Evolutionary conservation across 2,888 invertebrate species (phyloP).

Genomic region (Amblyteles armatorius): DNA sequence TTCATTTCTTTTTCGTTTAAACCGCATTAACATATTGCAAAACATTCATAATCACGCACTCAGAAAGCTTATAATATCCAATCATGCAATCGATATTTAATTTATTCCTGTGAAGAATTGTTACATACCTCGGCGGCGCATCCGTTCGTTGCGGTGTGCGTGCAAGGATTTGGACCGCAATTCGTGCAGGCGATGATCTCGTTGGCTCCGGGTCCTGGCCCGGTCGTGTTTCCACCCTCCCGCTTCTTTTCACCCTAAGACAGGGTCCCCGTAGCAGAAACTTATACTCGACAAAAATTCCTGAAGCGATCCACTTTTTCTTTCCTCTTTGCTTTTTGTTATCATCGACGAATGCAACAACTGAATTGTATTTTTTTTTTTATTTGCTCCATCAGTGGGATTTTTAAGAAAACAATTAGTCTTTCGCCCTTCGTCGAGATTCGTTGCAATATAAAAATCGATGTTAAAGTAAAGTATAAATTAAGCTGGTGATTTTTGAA

Average conservation of each 20-base stretch:
- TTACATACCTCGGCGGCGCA: conserved; percentile 92
- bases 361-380: not conserved
- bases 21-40: not conserved
- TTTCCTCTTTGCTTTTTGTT: conserved; percentile 17
- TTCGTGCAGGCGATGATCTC: conserved; percentile 94
- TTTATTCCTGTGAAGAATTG: conserved; percentile 32
- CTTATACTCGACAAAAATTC: conserved; percentile 55
- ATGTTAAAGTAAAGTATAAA: not conserved
- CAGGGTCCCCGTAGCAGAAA: conserved; percentile 82
- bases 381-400: not conserved
- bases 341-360: conserved; percentile 39
- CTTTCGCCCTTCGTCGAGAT: not conserved
- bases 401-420: conserved; percentile 4
- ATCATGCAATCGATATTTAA: conserved; percentile 18
- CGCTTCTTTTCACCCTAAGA: conserved; percentile 94
- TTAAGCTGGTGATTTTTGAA: conserved; percentile 26
- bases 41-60: conserved; percentile 17
- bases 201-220: conserved; percentile 87
- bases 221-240: conserved; percentile 86
- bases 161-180: conserved; percentile 93
- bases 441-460: not conserved
- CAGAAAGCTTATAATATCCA: conserved; percentile 8
- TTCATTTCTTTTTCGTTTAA: not conserved
- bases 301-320: conserved; percentile 77
- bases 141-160: conserved; percentile 94